Percentiles rank a stretch among this genome's conserved stretches.
These are phyloP conservation scores for Calliopum simillimum DNA, from an alignment of 2,888 invertebrate species.

Conservation along the genomic window DNA sequence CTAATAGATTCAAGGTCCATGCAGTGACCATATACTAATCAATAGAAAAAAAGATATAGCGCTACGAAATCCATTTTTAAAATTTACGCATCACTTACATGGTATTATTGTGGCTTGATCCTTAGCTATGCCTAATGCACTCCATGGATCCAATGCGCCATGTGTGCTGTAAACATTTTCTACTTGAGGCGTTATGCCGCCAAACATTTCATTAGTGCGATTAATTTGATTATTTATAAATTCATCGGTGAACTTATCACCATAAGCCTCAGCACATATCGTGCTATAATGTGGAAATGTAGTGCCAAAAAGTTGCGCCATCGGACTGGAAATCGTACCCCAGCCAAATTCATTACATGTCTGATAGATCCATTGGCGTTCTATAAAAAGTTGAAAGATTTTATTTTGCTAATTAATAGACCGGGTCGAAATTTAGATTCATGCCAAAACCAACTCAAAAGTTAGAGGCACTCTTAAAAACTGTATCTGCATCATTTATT, in stretches of 20 bases:
- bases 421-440: too few relatives aligned
- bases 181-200: conserved; percentile 67
- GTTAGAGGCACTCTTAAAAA: too few relatives aligned
- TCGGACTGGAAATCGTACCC: conserved; percentile 79
- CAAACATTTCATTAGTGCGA: conserved; percentile 68
- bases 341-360: conserved; percentile 89
- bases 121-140: conserved; percentile 67
- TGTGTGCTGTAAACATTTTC: conserved; percentile 70
- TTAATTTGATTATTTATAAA: conserved; percentile 51
- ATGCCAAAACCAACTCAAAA: too few relatives aligned
- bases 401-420: too few relatives aligned
- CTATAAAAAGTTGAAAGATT: too few relatives aligned
- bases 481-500: too few relatives aligned
- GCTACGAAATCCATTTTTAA: neutral
- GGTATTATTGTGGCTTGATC: conserved; percentile 58
- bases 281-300: conserved; percentile 60
- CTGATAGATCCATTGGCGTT: conserved; percentile 83
- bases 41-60: too few relatives aligned
- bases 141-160: conserved; percentile 72
- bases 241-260: conserved; percentile 51
- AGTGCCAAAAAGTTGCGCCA: conserved; percentile 70
- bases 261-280: conserved; percentile 60
- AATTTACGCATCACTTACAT: conserved; percentile 47
- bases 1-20: conserved; percentile 60
- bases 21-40: too few relatives aligned